Percentiles rank a stretch among this genome's conserved stretches.
These are phyloP conservation scores for Tachysurus vachellii DNA, from an alignment of 2,113 vertebrate genomes.

Conservation along the genomic window DNA sequence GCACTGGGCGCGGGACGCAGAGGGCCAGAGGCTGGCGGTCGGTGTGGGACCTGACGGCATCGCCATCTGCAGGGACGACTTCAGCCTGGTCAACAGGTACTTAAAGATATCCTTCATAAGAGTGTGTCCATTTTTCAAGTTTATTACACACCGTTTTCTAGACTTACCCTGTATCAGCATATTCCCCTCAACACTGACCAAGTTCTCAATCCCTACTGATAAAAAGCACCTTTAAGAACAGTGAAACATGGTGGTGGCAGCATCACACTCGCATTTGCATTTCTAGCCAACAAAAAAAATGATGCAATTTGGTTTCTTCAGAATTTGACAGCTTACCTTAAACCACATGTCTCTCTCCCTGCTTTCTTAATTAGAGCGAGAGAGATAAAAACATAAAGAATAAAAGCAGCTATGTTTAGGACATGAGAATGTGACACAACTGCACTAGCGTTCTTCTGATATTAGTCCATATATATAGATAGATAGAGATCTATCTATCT, in stretches of 20 bases:
- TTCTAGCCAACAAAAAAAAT: not conserved
- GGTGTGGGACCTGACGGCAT: constrained; percentile 96
- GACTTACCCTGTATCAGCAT: too few relatives aligned
- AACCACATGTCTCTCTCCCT: too few relatives aligned
- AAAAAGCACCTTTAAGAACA: not conserved
- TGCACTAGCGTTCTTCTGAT: not conserved
- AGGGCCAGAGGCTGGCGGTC: constrained; percentile 84
- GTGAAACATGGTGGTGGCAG: not conserved
- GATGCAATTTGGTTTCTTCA: too few relatives aligned
- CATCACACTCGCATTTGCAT: not conserved
- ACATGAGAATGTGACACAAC: too few relatives aligned
- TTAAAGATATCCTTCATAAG: not conserved
- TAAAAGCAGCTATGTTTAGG: too few relatives aligned
- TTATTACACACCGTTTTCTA: not conserved
- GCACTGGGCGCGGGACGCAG: constrained; percentile 89
- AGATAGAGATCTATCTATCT: too few relatives aligned
- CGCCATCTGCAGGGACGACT: constrained; percentile 90
- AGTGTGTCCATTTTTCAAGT: too few relatives aligned
- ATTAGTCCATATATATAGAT: not conserved
- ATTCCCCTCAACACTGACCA: not conserved
- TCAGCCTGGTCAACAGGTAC: constrained; percentile 89
- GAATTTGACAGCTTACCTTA: too few relatives aligned
- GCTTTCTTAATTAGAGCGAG: too few relatives aligned
- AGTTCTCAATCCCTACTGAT: not conserved
- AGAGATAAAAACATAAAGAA: too few relatives aligned